Base-by-base conservation (phyloP, 92 coral and sea anemone species). In the Meandrina meandrites region DNA sequence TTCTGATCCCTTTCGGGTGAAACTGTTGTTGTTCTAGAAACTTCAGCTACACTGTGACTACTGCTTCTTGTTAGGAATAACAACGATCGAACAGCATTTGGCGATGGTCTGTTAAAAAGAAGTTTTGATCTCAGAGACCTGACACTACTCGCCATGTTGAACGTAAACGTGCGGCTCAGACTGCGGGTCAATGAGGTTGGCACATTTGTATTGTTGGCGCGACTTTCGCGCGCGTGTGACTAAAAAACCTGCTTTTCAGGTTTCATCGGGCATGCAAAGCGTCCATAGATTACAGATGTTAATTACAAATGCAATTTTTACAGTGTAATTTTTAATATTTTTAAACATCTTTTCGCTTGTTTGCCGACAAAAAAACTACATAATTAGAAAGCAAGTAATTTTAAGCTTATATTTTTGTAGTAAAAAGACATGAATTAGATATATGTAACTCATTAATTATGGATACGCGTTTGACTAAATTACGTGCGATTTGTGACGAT, bases 31-130 rank as follows among this genome's bases (percentile, higher is more conserved):
- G 88, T 40, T 24, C 58, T 58, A 34, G 81, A 34, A 54, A 84
- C 82, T n/a, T 64, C 76, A 45, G 88, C 75, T 17, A 85, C 67
- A 31, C 77, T 85, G 7, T 76, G 88, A 85, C 50, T 62, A 45
- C 82, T 45, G 16, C 74, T 31, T 76, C 82, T 77, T 77, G 31
- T 10, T 47, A 36, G 42, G 13, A 74, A 75, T 68, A 85, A 36
- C 54, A 76, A 53, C 60, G 64, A 28, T 60, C 88, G 82, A 47
- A 40, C 31, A 45, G 37, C 8, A 60, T 85, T 62, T 47, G 66
- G 28, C 47, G 47, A 69, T 35, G 51, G 28, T 74, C 74, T 45
- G 30, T 54, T 75, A 31, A 19, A 73, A 54, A 75, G 87, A 84
- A 84, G 47, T 75, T 84, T 75, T 15, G 70, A 73, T 84, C 79